Evolutionary conservation across 2,113 vertebrate genomes (phyloP).

Genomic region (Poeciliopsis prolifica): DNA sequence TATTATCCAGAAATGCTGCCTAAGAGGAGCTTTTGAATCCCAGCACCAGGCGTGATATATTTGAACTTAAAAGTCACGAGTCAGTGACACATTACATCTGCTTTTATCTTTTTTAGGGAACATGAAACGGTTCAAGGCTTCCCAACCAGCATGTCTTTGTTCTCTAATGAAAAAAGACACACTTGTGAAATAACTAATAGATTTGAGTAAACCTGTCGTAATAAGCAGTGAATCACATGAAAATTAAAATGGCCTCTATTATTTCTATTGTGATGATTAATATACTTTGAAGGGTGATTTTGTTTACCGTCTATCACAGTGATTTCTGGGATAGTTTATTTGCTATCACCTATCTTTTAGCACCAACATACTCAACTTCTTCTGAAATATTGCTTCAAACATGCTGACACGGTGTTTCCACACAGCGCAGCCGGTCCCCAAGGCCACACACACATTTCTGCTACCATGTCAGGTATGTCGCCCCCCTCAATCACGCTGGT

Average conservation of each 20-base stretch:
- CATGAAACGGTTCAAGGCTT: slow-evolving; percentile 5
- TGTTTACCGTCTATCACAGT: too few relatives aligned
- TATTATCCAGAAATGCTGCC: not conserved
- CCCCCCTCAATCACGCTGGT: slow-evolving; percentile 52
- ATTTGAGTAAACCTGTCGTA: not conserved
- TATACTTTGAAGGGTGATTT: too few relatives aligned
- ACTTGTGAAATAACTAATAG: not conserved
- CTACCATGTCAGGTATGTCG: slow-evolving; percentile 73
- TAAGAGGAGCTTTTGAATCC: slow-evolving; percentile 35
- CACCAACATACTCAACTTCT: not conserved
- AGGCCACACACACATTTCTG: slow-evolving; percentile 60
- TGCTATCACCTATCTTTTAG: too few relatives aligned
- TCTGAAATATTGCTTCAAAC: slow-evolving; percentile 19
- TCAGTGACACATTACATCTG: not conserved
- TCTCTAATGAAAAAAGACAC: not conserved
- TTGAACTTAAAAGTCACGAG: slow-evolving; percentile 48
- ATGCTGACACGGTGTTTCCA: slow-evolving; percentile 31
- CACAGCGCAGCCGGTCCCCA: slow-evolving; percentile 19
- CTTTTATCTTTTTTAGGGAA: slow-evolving; percentile 16
- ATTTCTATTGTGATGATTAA: too few relatives aligned
- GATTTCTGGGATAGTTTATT: too few relatives aligned
- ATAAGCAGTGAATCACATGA: too few relatives aligned
- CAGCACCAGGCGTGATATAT: slow-evolving; percentile 22
- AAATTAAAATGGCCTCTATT: too few relatives aligned
- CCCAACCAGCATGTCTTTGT: not conserved